Evolutionary conservation across 2,888 invertebrate genomes (phyloP).

Genomic region (Tortricodes alternella): DNA sequence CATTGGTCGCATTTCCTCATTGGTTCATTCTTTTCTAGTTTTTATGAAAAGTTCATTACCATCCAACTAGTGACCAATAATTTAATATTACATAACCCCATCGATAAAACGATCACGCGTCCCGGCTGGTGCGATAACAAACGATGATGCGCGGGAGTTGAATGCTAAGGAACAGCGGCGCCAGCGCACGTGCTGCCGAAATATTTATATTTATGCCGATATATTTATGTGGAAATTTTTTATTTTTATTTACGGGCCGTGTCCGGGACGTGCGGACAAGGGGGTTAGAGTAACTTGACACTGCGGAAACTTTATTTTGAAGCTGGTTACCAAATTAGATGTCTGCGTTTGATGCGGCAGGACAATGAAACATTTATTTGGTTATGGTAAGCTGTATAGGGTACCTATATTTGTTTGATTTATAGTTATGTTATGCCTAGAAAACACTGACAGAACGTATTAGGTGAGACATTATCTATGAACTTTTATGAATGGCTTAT

Average conservation of each 20-base stretch:
- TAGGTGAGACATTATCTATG: too few relatives aligned
- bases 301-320: slow-evolving; percentile 17
- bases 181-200: slow-evolving; percentile 67
- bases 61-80: slow-evolving; percentile 24
- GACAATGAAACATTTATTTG: slow-evolving; percentile 22
- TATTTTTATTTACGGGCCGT: slow-evolving; percentile 65
- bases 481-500: too few relatives aligned
- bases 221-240: slow-evolving; percentile 45
- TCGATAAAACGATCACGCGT: slow-evolving; percentile 72
- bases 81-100: slow-evolving; percentile 39
- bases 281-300: slow-evolving; percentile 36
- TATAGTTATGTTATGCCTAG: too few relatives aligned
- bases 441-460: too few relatives aligned
- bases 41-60: slow-evolving; percentile 6
- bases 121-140: slow-evolving; percentile 66
- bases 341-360: slow-evolving; percentile 7
- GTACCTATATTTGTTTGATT: too few relatives aligned
- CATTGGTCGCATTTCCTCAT: too few relatives aligned
- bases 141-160: slow-evolving; percentile 62
- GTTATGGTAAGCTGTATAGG: slow-evolving; percentile 9
- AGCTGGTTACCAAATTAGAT: slow-evolving; percentile 30
- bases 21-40: not conserved
- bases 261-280: slow-evolving; percentile 51
- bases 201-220: slow-evolving; percentile 58
- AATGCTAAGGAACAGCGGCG: slow-evolving; percentile 67